phyloP scores from a whole-genome alignment of 2,888 invertebrate genomes.

The Xanthorhoe spadicearia region DNA sequence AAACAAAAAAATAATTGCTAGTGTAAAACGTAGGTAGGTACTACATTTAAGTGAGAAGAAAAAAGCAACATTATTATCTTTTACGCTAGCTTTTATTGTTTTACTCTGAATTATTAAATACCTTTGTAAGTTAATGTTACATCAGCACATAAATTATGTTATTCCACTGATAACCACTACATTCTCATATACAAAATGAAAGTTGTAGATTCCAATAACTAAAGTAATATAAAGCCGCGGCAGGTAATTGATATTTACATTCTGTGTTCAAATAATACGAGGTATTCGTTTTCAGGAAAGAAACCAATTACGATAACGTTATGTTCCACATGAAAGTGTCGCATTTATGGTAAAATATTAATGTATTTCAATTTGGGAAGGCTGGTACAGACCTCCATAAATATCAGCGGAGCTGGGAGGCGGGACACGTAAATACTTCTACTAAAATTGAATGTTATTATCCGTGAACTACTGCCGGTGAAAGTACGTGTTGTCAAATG shows the following conservation, averaged over 20 bases:
- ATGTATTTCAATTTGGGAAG: constrained; percentile 84
- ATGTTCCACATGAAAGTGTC: constrained; percentile 83
- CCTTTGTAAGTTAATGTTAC: too few relatives aligned
- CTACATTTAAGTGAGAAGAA: too few relatives aligned
- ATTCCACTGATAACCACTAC: constrained; percentile 1
- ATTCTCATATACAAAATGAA: constrained; percentile 13
- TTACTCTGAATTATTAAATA: too few relatives aligned
- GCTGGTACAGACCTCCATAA: constrained; percentile 82
- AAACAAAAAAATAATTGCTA: too few relatives aligned
- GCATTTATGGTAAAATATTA: constrained; percentile 85
- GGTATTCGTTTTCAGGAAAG: constrained; percentile 72
- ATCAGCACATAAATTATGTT: neutral
- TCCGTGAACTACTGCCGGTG: constrained; percentile 65
- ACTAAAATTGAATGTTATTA: constrained; percentile 82
- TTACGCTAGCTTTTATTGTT: too few relatives aligned
- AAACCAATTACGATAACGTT: constrained; percentile 84
- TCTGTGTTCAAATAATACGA: constrained; percentile 58
- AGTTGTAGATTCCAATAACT: constrained; percentile 33
- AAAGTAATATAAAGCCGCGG: constrained; percentile 47
- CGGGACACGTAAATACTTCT: constrained; percentile 80
- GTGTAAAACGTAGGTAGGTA: too few relatives aligned
- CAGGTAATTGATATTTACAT: constrained; percentile 53
- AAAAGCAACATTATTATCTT: too few relatives aligned
- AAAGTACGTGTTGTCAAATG: constrained; percentile 54
- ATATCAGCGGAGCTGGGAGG: constrained; percentile 75